phyloP scores from a whole-genome alignment of 2,113 vertebrate genomes.

The Carassius carassius region DNA sequence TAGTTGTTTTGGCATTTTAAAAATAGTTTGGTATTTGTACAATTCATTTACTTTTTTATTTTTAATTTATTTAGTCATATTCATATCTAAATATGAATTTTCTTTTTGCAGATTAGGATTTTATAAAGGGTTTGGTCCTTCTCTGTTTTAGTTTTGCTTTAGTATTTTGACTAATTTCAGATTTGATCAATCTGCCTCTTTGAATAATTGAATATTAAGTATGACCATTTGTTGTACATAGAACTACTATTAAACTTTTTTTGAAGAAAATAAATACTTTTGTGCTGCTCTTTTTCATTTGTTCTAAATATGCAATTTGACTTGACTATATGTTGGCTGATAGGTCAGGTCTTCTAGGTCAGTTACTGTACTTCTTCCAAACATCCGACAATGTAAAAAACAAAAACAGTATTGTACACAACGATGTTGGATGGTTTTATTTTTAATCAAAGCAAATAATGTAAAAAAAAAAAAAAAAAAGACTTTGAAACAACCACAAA shows the following conservation, averaged over 20 bases:
- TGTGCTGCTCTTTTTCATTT: too few species aligned
- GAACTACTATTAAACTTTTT: conserved; percentile 89
- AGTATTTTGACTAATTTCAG: conserved; percentile 71
- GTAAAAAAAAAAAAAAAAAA: too few species aligned
- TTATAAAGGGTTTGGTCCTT: conserved; percentile 70
- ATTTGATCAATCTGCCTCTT: conserved; percentile 76
- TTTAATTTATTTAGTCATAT: conserved; percentile 65
- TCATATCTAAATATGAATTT: conserved; percentile 66
- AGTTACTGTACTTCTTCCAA: background rate
- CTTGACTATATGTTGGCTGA: background rate
- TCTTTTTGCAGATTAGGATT: conserved; percentile 69
- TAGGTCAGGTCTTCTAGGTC: background rate
- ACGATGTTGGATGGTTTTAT: background rate
- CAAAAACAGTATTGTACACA: too few species aligned
- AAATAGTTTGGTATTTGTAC: conserved; percentile 75
- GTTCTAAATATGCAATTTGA: background rate
- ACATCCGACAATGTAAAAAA: background rate
- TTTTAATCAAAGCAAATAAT: background rate
- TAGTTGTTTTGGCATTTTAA: conserved; percentile 79
- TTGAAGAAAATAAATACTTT: conserved; percentile 78
- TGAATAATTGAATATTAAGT: conserved; percentile 77
- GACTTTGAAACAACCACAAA: background rate
- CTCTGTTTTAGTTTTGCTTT: conserved; percentile 79
- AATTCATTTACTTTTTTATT: conserved; percentile 67
- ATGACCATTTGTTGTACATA: conserved; percentile 88